Evolutionary conservation across 2,113 vertebrate species (phyloP).

Genomic region (Cavia porcellus): DNA sequence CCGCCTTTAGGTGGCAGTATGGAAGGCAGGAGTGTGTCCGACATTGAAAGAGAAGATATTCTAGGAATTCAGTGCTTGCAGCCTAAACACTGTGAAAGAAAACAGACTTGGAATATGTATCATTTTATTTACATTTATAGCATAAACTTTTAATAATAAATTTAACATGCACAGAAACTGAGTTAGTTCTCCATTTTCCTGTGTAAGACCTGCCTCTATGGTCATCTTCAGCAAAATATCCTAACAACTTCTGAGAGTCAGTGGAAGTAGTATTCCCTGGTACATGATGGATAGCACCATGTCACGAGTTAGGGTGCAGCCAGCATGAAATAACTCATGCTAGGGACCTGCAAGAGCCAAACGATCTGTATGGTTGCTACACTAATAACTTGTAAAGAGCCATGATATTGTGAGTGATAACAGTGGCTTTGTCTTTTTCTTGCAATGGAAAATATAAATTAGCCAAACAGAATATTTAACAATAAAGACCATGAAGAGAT

Average conservation of each 20-base stretch:
- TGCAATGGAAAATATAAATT: background rate
- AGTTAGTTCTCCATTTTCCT: background rate
- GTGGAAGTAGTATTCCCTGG: background rate
- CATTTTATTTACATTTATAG: conserved; percentile 29
- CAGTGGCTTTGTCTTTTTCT: background rate
- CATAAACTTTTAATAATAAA: background rate
- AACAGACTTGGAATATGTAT: background rate
- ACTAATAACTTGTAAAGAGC: background rate
- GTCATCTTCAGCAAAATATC: background rate
- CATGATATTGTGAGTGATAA: background rate
- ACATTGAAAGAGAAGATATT: background rate
- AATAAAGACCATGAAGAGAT: background rate
- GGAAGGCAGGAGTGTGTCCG: background rate
- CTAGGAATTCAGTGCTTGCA: background rate
- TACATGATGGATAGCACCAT: background rate
- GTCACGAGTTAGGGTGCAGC: accelerated
- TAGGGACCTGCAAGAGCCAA: background rate
- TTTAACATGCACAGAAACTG: background rate
- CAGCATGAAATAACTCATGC: background rate
- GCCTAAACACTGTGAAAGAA: conserved; percentile 1
- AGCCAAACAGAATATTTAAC: background rate
- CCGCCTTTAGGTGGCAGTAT: background rate
- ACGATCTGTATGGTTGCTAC: background rate
- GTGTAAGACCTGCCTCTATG: background rate
- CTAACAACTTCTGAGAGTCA: background rate